A percentile compares a stretch with the other conserved stretches of the same genome.
These are phyloP conservation scores for Apoderus coryli DNA, from an alignment of 2,888 invertebrate species.

Conservation along the genomic window DNA sequence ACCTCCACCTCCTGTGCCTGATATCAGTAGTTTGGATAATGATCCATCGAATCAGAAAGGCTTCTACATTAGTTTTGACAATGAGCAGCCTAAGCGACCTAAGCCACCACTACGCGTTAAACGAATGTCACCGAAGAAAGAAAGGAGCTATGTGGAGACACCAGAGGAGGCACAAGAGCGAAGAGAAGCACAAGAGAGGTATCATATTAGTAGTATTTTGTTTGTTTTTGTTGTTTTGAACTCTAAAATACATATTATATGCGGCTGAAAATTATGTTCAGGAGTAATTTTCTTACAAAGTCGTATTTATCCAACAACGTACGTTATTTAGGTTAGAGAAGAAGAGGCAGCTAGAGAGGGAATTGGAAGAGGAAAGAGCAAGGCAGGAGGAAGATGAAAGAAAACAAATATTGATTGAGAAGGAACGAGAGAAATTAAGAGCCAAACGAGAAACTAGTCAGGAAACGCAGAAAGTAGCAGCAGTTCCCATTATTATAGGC, in stretches of 20 bases:
- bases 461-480: slow-evolving; percentile 29
- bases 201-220: no score
- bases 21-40: slow-evolving; percentile 34
- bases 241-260: no score
- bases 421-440: slow-evolving; percentile 31
- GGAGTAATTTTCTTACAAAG: no score
- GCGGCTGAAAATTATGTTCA: no score
- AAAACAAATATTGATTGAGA: slow-evolving; percentile 28
- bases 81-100: slow-evolving; percentile 73
- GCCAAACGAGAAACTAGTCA: slow-evolving; percentile 34
- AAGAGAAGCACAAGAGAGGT: slow-evolving; percentile 12
- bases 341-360: slow-evolving; percentile 34
- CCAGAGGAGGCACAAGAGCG: slow-evolving; percentile 19
- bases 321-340: no score
- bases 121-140: slow-evolving; percentile 63
- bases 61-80: slow-evolving; percentile 89
- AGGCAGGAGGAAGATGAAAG: slow-evolving; percentile 32
- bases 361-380: slow-evolving; percentile 33
- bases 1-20: slow-evolving; percentile 23
- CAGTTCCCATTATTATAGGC: slow-evolving; percentile 45
- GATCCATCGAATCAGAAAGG: slow-evolving; percentile 54
- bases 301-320: no score
- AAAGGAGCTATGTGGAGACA: slow-evolving; percentile 30
- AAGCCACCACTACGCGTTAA: slow-evolving; percentile 75
- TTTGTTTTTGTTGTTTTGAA: no score